These are phyloP conservation scores for Hucho hucho DNA, from an alignment of 2,113 vertebrate species.

Conservation along the genomic window DNA sequence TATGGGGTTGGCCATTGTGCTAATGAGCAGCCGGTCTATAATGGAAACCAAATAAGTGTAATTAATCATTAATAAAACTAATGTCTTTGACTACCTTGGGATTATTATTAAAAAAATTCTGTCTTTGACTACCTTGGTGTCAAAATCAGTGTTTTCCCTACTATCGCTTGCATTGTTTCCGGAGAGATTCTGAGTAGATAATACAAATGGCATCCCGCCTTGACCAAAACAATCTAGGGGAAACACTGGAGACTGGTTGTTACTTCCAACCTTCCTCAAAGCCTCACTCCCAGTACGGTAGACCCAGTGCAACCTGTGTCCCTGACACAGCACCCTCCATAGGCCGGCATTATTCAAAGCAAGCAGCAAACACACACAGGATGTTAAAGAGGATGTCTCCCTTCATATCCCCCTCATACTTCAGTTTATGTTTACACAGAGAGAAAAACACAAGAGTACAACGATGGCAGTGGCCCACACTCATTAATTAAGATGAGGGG, in stretches of 20 bases:
- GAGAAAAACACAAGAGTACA: neutral
- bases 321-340: neutral
- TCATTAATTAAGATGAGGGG: constrained; percentile 17
- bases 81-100: too few relatives aligned
- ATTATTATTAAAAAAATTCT: too few relatives aligned
- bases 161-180: neutral
- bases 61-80: too few relatives aligned
- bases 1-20: too few relatives aligned
- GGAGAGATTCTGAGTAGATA: neutral
- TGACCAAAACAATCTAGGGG: neutral
- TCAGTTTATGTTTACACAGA: neutral
- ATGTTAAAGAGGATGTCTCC: neutral
- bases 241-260: neutral
- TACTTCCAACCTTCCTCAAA: neutral
- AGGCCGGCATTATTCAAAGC: neutral
- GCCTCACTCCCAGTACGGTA: too few relatives aligned
- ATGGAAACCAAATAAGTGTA: too few relatives aligned
- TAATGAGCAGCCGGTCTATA: too few relatives aligned
- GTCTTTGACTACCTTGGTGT: too few relatives aligned
- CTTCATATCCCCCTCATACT: neutral
- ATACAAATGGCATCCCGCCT: neutral
- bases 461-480: neutral
- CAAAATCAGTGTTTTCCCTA: too few relatives aligned
- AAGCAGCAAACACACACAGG: neutral
- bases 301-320: neutral